These are phyloP conservation scores for Erpornis zantholeuca DNA, from an alignment of 2,113 vertebrate genomes.

Conservation along the genomic window DNA sequence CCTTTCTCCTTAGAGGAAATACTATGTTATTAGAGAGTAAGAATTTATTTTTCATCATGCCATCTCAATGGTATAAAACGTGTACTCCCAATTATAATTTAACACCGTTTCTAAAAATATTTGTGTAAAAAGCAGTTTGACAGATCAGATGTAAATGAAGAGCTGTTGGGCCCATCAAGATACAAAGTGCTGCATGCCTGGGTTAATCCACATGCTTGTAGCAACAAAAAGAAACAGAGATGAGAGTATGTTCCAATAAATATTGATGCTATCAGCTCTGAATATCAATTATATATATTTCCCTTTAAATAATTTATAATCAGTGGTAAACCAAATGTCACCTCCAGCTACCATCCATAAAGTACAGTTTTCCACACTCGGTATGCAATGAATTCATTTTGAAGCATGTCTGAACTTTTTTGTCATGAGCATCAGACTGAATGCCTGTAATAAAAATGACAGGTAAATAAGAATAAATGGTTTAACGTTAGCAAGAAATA, in stretches of 20 bases:
- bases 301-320: slow-evolving; percentile 15
- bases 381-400: slow-evolving; percentile 40
- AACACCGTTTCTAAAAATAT: background rate
- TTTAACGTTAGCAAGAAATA: slow-evolving; percentile 53
- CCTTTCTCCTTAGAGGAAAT: background rate
- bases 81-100: background rate
- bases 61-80: background rate
- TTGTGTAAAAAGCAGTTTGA: background rate
- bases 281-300: background rate
- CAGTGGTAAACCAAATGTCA: slow-evolving; percentile 1
- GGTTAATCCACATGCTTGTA: background rate
- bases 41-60: background rate
- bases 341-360: slow-evolving; percentile 43
- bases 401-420: slow-evolving; percentile 63
- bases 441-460: slow-evolving; percentile 75
- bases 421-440: slow-evolving; percentile 62
- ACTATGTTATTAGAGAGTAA: background rate
- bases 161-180: background rate
- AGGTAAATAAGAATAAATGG: slow-evolving; percentile 74
- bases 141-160: background rate
- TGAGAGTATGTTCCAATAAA: background rate
- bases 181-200: background rate
- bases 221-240: background rate
- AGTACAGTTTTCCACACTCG: slow-evolving; percentile 31
- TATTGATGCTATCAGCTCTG: background rate